Evolutionary conservation across 1,140 invertebrate genomes (phyloP), one percentile per base, ranked within the genome.

Genomic region (Achatina immaculata): DNA sequence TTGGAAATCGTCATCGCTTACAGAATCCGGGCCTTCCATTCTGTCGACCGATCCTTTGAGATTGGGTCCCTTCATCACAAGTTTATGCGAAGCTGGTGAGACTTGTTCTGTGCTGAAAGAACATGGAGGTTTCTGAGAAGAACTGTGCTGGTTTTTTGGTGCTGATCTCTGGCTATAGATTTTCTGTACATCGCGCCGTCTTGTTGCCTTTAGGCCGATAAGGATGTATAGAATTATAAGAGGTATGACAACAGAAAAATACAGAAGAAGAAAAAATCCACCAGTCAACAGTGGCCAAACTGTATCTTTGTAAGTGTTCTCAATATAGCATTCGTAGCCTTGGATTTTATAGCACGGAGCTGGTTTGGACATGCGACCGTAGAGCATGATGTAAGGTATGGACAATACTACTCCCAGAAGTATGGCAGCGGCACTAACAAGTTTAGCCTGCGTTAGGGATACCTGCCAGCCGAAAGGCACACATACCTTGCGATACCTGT

Each of bases 401-500:
- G 72, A 74, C 42, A 74, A 45, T 4, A 74, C 14, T 9, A 74
- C 72, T 4, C 42, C 28, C 42, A 51, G 28, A 31, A 31, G 21
- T 11, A 31, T 24, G 9, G 51, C 24, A 4, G n/a, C 4, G 24
- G 51, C 42, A 34, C 72, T 40, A 45, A 74, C 34, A 45, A 28
- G 11, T 34, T 51, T 45, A 34, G 72, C 40, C 34, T 74, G 72
- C 21, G n/a, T 45, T 6, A 51, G 14, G 31, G 42, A 24, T 51
- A 38, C 34, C 45, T 74, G 72, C 45, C 45, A 48, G 21, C 72
- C 72, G 31, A 34, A 74, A 16, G 72, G 72, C 7, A 24, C 34
- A 62, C 74, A 76, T 48, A 76, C 74, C 36, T 76, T 76, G 24
- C 74, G 34, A 36, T 76, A 76, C 36, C 74, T 76, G 74, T 21